Base-by-base conservation (phyloP, 2,888 invertebrate species). In the Lucinisca nassula region DNA sequence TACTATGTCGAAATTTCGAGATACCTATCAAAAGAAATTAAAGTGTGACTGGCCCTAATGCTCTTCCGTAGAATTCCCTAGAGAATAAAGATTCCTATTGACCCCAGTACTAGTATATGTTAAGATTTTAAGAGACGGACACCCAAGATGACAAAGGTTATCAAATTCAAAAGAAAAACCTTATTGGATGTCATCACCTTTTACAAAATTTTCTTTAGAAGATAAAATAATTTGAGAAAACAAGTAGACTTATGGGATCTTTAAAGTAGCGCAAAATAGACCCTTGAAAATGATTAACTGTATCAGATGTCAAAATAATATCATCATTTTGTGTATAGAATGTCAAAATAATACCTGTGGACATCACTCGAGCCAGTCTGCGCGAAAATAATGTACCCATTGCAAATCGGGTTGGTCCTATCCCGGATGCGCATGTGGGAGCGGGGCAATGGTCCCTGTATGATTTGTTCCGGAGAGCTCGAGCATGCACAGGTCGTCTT, bases 201-300 rank as follows among this genome's bases (percentile, higher is more conserved):
- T 21, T 55, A 55, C 17, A 17, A 21, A 21, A 4, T 21, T 14
- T 21, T 21, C 32, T 67, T 67, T 67, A 21, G 67, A 67, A 35
- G 67, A 32, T 35, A 12, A 21, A 67, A 35, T 67, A 35, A 27
- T 35, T 67, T 17, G 17, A 12, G 67, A 35, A 67, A 35, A 35
- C 32, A 67, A 67, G 58, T 58, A 58, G 67, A 67, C 32, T 30
- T 27, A 6, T n/a, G 17, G 67, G 4, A 2, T 35, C 35, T 51
- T 58, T 58, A 24, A 58, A 51, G 58, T 27, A 24, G 24, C 10
- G 67, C 21, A 35, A 35, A 67, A 35, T 67, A 67, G 67, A 10
- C 67, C 67, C 67, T 67, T 35, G 67, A 67, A 67, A 67, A 67
- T 67, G 67, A 67, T 67, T 35, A 67, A 67, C 67, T 67, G 17